phyloP scores from a whole-genome alignment of 2,888 invertebrate genomes.

The Flexamia atlantica region DNA sequence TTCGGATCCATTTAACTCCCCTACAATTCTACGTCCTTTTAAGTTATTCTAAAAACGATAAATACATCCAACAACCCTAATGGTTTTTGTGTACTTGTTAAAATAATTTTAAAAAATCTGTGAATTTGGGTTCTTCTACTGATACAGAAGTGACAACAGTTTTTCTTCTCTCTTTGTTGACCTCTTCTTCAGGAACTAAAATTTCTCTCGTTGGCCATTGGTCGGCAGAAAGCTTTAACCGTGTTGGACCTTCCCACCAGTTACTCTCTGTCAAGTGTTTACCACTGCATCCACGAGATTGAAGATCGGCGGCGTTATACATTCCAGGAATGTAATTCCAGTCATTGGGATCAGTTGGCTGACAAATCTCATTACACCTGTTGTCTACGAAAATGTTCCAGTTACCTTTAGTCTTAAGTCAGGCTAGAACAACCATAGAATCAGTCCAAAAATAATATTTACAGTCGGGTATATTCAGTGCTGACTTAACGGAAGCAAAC shows the following conservation, averaged over 20 bases:
- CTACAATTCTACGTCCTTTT: too few species aligned
- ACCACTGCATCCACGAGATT: constrained; percentile 53
- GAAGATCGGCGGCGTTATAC: constrained; percentile 52
- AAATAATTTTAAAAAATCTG: too few species aligned
- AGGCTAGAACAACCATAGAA: constrained; percentile 41
- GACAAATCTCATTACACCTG: constrained; percentile 43
- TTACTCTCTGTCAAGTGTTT: background rate
- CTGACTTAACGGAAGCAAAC: background rate
- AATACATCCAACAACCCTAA: too few species aligned
- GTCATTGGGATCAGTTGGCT: background rate
- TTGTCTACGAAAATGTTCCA: constrained; percentile 60
- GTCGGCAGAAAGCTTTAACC: too few species aligned
- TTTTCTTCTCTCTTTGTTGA: too few species aligned
- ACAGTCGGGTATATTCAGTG: background rate
- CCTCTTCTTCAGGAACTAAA: too few species aligned
- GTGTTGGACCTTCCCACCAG: constrained; percentile 51
- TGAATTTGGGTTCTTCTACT: too few species aligned
- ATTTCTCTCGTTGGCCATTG: too few species aligned
- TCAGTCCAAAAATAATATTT: constrained; percentile 53
- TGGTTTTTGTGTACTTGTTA: too few species aligned
- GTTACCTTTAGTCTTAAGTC: constrained; percentile 55
- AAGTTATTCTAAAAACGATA: too few species aligned
- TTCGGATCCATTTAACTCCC: too few species aligned
- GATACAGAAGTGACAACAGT: too few species aligned
- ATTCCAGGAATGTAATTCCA: constrained; percentile 51